A percentile compares a stretch with the other conserved stretches of the same genome.
These are phyloP conservation scores for Campylorhamphus procurvoides DNA, from an alignment of 2,113 vertebrate species.

Conservation along the genomic window DNA sequence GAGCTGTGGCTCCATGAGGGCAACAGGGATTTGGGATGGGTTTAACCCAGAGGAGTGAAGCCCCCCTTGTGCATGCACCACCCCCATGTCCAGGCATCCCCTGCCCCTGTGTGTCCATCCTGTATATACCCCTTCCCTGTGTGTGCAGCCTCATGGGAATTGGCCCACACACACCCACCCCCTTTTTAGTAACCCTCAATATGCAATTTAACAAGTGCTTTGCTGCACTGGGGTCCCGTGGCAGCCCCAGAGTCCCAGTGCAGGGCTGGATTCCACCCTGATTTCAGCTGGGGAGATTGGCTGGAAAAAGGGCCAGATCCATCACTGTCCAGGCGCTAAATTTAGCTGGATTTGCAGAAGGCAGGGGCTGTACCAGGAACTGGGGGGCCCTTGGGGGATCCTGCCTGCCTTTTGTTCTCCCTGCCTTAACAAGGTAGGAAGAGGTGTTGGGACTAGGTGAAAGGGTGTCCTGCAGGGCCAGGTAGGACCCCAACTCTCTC, in stretches of 20 bases:
- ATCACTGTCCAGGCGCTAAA: neutral
- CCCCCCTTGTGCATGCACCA: rapidly evolving
- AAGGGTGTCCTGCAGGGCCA: no score
- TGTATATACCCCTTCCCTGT: neutral
- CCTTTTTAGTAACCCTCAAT: neutral
- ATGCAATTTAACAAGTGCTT: neutral
- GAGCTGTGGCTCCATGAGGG: neutral
- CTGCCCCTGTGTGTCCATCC: rapidly evolving
- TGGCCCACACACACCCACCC: neutral
- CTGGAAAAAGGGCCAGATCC: neutral
- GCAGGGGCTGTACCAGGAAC: neutral
- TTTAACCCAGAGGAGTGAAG: neutral
- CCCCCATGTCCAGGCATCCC: neutral
- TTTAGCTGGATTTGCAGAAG: neutral
- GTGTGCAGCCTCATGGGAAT: neutral
- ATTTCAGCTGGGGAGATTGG: neutral
- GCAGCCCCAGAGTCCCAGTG: neutral
- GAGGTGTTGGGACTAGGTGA: no score
- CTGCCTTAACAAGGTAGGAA: neutral
- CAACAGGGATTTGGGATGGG: neutral
- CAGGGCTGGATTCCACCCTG: rapidly evolving
- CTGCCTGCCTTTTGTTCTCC: neutral
- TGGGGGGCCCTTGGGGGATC: neutral
- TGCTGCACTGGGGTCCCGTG: neutral
- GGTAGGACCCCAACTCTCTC: no score